Percentiles rank a stretch among this genome's conserved stretches.
Evolutionary conservation across 1,140 invertebrate species (phyloP).

Genomic region (Caenorhabditis briggsae): DNA sequence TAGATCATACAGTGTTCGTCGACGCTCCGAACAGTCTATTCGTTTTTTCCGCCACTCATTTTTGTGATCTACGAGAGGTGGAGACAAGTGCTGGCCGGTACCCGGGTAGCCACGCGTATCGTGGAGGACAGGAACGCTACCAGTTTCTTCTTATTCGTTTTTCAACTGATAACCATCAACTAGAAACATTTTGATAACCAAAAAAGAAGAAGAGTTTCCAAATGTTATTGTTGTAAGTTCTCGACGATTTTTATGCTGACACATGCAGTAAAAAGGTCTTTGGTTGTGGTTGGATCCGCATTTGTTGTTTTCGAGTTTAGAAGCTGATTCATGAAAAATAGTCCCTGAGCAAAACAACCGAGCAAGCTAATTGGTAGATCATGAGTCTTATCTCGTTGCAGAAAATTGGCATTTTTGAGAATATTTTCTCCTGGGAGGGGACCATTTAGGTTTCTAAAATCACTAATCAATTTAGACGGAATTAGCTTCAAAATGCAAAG

Average conservation of each 20-base stretch:
- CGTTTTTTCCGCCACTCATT: not conserved
- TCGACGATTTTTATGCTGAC: not conserved
- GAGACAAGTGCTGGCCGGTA: slow-evolving; percentile 32
- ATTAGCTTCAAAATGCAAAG: too few relatives aligned
- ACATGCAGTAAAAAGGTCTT: not conserved
- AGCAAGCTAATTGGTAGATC: too few relatives aligned
- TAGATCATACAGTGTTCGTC: not conserved
- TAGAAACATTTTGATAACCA: slow-evolving; percentile 10
- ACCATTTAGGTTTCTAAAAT: too few relatives aligned
- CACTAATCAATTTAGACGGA: too few relatives aligned
- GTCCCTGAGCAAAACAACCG: too few relatives aligned
- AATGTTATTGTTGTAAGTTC: slow-evolving; percentile 39
- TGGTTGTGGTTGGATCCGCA: not conserved
- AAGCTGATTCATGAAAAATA: too few relatives aligned
- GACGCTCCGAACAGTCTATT: slow-evolving; percentile 40
- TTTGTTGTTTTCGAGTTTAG: not conserved
- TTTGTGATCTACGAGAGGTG: slow-evolving; percentile 50
- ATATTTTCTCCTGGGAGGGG: too few relatives aligned
- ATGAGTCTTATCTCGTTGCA: too few relatives aligned
- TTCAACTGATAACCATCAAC: slow-evolving; percentile 52
- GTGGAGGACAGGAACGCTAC: slow-evolving; percentile 50
- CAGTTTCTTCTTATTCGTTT: slow-evolving; percentile 13
- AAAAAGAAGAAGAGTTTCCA: slow-evolving; percentile 10
- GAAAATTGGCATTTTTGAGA: too few relatives aligned
- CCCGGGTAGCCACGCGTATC: slow-evolving; percentile 44